phyloP scores from a whole-genome alignment of 2,888 invertebrate species.

The Cosmia pyralina region DNA sequence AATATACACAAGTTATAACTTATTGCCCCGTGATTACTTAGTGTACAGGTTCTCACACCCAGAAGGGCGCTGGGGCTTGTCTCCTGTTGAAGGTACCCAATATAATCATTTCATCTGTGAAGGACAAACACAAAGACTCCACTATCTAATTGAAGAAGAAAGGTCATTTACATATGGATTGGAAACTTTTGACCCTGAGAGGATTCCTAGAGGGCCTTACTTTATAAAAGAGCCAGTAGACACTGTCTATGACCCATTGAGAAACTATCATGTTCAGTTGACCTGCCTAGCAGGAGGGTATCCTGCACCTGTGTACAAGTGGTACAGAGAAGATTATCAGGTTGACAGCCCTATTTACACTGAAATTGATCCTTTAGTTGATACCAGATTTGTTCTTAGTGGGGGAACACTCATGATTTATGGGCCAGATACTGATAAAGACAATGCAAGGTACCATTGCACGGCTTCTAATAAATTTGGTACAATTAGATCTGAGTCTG shows the following conservation, averaged over 20 bases:
- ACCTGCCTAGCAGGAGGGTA: slow-evolving; percentile 96
- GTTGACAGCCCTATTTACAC: slow-evolving; percentile 93
- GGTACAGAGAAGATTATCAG: slow-evolving; percentile 96
- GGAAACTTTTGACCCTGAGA: slow-evolving; percentile 94
- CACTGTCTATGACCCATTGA: slow-evolving; percentile 95
- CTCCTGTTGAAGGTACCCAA: slow-evolving; percentile 94
- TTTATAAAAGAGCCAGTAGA: slow-evolving; percentile 96
- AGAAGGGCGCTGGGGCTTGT: slow-evolving; percentile 95
- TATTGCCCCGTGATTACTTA: slow-evolving; percentile 92
- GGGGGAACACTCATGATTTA: slow-evolving; percentile 97
- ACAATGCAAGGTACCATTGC: slow-evolving; percentile 97
- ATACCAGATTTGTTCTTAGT: slow-evolving; percentile 95
- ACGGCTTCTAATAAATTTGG: slow-evolving; percentile 97
- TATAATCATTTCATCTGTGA: slow-evolving; percentile 96
- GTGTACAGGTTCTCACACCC: slow-evolving; percentile 94
- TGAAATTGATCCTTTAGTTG: slow-evolving; percentile 94
- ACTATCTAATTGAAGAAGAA: slow-evolving; percentile 93
- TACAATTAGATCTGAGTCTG: slow-evolving; percentile 96
- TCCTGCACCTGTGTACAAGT: slow-evolving; percentile 96
- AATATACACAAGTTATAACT: slow-evolving; percentile 84
- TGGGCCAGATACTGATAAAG: slow-evolving; percentile 94
- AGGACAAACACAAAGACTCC: slow-evolving; percentile 93
- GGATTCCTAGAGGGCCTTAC: slow-evolving; percentile 96
- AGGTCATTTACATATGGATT: slow-evolving; percentile 96
- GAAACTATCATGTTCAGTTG: slow-evolving; percentile 94